Conservation (phyloP, 23 tunicate species). For the Oikopleura dioica region DNA sequence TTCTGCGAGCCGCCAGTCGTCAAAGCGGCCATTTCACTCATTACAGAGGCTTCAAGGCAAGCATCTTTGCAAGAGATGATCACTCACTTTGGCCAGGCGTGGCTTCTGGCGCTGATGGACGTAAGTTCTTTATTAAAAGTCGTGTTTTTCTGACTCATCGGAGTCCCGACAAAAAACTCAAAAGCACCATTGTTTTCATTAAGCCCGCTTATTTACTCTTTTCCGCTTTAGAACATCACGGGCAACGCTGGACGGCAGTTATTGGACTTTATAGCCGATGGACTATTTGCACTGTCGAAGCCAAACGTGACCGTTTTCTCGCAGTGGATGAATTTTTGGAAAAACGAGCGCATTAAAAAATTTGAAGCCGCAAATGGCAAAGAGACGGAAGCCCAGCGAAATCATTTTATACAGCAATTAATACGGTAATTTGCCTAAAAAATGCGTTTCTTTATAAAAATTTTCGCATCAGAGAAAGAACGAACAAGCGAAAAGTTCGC, state of each 20-base stretch:
- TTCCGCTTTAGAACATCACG: slow-evolving; percentile 22
- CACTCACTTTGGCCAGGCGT: background rate
- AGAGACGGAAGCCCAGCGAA: background rate
- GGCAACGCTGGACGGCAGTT: slow-evolving; percentile 36
- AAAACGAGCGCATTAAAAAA: background rate
- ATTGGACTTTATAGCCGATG: slow-evolving; percentile 57
- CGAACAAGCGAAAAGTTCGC: slow-evolving; percentile 28
- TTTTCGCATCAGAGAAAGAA: slow-evolving; percentile 4
- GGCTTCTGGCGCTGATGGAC: background rate
- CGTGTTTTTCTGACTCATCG: background rate
- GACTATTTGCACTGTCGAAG: slow-evolving; percentile 24
- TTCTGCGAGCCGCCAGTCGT: background rate
- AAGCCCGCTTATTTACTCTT: background rate
- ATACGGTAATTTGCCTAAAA: background rate
- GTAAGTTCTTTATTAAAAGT: background rate
- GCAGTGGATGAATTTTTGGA: slow-evolving; percentile 16
- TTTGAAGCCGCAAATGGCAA: background rate
- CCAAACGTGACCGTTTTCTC: slow-evolving; percentile 15
- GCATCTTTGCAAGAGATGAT: background rate
- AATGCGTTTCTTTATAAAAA: too few relatives aligned
- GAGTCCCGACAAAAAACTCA: background rate
- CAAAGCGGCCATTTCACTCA: background rate
- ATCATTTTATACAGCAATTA: slow-evolving; percentile 4
- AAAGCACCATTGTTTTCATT: background rate
- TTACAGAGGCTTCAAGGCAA: background rate